Evolutionary conservation across 2,888 invertebrate species (phyloP).

Genomic region (Cephus runcator): DNA sequence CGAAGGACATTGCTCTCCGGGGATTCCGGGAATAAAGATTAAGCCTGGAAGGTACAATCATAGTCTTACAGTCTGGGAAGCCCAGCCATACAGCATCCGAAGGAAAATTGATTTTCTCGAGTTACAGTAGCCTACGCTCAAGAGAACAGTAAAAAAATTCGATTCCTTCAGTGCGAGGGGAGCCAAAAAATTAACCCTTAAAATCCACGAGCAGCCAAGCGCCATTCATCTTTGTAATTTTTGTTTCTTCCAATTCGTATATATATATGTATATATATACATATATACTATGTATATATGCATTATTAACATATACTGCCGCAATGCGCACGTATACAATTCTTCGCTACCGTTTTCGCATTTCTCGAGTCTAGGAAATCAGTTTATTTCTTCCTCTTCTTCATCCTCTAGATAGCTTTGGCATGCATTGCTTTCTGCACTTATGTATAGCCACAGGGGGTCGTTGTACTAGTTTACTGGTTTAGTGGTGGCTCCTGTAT

Average conservation of each 20-base stretch:
- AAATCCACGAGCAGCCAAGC: neutral
- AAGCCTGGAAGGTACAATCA: neutral
- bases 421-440: neutral
- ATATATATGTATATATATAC: no score
- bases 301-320: neutral
- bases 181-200: neutral
- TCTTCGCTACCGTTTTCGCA: neutral
- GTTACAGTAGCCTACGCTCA: neutral
- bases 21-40: neutral
- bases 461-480: conserved; percentile 24
- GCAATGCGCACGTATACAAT: neutral
- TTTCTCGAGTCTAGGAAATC: neutral
- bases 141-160: neutral
- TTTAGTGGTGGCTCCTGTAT: conserved; percentile 26
- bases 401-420: neutral
- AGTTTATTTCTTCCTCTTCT: neutral
- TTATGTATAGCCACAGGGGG: neutral
- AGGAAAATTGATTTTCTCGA: neutral
- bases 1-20: neutral
- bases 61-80: neutral
- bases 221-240: neutral
- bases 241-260: neutral
- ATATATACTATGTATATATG: neutral
- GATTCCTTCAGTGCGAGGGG: neutral
- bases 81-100: neutral